phyloP scores from a whole-genome alignment of 2,888 invertebrate genomes.

The Lutraria lutraria region DNA sequence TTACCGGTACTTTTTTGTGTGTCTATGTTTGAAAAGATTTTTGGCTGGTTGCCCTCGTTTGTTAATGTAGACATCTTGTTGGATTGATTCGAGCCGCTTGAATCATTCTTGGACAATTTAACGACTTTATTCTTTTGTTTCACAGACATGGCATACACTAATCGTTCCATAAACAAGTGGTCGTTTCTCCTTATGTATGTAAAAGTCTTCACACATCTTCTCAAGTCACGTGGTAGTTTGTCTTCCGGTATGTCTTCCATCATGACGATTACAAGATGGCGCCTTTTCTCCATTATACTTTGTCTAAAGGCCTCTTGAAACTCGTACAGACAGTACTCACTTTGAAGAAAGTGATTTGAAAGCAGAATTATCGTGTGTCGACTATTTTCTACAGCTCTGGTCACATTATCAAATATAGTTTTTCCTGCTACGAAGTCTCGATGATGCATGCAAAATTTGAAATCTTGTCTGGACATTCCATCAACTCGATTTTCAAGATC shows the following conservation, averaged over 20 bases:
- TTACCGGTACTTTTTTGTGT: background rate
- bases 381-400: slow-evolving; percentile 95
- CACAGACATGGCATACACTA: slow-evolving; percentile 70
- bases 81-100: background rate
- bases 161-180: slow-evolving; percentile 69
- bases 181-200: slow-evolving; percentile 74
- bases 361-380: slow-evolving; percentile 95
- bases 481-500: slow-evolving; percentile 90
- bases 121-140: slow-evolving; percentile 50
- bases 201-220: slow-evolving; percentile 74
- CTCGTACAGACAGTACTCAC: slow-evolving; percentile 96
- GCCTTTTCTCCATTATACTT: slow-evolving; percentile 90
- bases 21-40: background rate
- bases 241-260: slow-evolving; percentile 94
- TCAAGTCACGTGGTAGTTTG: slow-evolving; percentile 87
- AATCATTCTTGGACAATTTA: background rate
- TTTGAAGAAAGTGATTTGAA: slow-evolving; percentile 95
- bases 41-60: background rate
- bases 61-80: background rate
- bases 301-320: slow-evolving; percentile 96
- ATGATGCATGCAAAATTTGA: slow-evolving; percentile 79
- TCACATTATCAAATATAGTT: slow-evolving; percentile 93
- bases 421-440: slow-evolving; percentile 79
- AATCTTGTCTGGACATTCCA: slow-evolving; percentile 85
- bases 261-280: slow-evolving; percentile 93